Base-by-base conservation (phyloP, 2,113 vertebrate genomes). In the Panthera tigris region DNA sequence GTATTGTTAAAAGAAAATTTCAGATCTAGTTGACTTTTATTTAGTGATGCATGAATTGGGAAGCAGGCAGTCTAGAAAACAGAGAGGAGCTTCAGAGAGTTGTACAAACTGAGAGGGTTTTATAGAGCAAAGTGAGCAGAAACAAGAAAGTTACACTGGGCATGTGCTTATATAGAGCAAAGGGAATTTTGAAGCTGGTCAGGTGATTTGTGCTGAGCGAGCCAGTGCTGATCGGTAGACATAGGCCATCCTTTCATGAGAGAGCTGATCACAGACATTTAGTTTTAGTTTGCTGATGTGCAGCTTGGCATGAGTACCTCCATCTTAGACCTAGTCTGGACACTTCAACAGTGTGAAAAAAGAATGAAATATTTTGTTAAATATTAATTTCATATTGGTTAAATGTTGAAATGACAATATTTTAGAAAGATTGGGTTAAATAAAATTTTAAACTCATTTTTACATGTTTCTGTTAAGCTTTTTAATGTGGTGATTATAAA, bases 401-500 rank as follows among this genome's bases (percentile, higher is more conserved):
- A 78, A 96, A 83, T 93, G 50, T 86, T 45, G 18, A 84, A 92
- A 95, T 89, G n/a, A n/a, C 6, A 85, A 23, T 63, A 92, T 55
- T 89, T 96, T 76, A 11, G 41, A 89, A 94, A 84, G 16, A 36
- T 52, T 86, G 0, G 5, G 31, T 61, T 87, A 50, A 93, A 69
- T 96, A 92, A 86, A 90, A 86, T 71, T 45, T 92, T 89, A 78
- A 94, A 39, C 50, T 94, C 1, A 87, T 55, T 90, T 96, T 65
- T 5, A 69, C 2, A 11, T 63, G 3, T 65, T 45, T 94, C n/a
- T 89, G 13, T 82, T 93, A 65, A 81, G 48, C 18, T 66, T 92
- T 74, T 86, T 41, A 80, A 48, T 82, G 36, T 78, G 89, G 6
- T 76, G 65, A 50, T 36, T 91, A 79, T 52, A 91, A 84, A 14